phyloP scores from a whole-genome alignment of 1,140 invertebrate genomes.

The Belonocnema kinseyi region DNA sequence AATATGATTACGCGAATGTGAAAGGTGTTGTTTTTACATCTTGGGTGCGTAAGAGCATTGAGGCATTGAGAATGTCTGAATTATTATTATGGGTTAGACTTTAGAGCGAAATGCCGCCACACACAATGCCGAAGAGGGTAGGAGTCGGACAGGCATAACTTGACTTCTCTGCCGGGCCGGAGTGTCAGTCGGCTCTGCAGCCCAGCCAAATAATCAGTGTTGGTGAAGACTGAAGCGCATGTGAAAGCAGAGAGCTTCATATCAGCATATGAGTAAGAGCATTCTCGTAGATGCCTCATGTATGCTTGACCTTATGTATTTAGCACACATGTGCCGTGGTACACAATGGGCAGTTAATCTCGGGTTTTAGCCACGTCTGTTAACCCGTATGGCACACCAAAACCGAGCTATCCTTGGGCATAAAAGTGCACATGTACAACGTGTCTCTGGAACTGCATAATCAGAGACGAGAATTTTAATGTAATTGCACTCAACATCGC shows the following conservation, averaged over 20 bases:
- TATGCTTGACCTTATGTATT: slow-evolving; percentile 23
- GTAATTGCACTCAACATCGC: too few species aligned
- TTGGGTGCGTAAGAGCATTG: too few species aligned
- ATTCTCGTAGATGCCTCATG: not conserved
- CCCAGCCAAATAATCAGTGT: not conserved
- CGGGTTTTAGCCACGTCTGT: not conserved
- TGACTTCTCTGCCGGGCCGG: not conserved
- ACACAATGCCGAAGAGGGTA: not conserved
- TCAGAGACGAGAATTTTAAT: not conserved
- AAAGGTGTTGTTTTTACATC: too few species aligned
- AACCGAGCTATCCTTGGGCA: not conserved
- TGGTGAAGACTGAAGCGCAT: not conserved
- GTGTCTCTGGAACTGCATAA: too few species aligned
- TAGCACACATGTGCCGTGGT: slow-evolving; percentile 6
- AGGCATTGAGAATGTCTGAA: slow-evolving; percentile 41
- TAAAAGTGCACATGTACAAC: not conserved
- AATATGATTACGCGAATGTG: too few species aligned
- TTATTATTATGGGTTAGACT: slow-evolving; percentile 57
- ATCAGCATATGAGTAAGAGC: not conserved
- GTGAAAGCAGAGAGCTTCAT: not conserved
- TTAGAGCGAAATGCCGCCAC: slow-evolving; percentile 34
- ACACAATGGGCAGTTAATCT: slow-evolving; percentile 11
- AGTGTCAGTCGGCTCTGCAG: not conserved
- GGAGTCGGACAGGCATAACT: not conserved
- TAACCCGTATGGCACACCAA: not conserved